A percentile compares a stretch with the other conserved stretches of the same genome.
Conservation (phyloP, 2,113 vertebrate genomes). For the Cheilinus undulatus region DNA sequence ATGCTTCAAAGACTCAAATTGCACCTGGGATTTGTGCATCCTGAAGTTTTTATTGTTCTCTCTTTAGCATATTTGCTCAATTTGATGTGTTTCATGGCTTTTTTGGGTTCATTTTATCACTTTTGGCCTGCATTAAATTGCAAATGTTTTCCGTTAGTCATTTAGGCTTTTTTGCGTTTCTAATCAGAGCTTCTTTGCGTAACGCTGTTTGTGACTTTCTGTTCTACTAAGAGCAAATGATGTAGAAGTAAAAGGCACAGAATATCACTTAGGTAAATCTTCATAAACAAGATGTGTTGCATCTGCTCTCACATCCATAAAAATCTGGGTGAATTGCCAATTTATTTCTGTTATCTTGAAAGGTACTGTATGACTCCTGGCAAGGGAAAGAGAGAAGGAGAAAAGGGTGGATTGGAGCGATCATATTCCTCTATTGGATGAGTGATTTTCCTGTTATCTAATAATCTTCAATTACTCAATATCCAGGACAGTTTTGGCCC, state of each 20-base stretch:
- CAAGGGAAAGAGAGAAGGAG: not conserved
- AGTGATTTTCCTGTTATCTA: conserved; percentile 71
- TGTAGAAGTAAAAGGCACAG: conserved; percentile 12
- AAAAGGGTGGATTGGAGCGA: conserved; percentile 2
- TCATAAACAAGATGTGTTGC: conserved; percentile 31
- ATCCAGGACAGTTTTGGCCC: conserved; percentile 71
- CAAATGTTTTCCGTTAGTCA: not conserved
- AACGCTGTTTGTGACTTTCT: not conserved
- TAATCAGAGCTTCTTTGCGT: not conserved
- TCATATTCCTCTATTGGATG: conserved; percentile 61
- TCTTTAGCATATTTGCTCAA: not conserved
- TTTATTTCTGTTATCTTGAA: conserved; percentile 53
- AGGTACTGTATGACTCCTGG: conserved; percentile 31
- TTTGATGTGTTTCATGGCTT: not conserved
- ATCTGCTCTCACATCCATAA: conserved; percentile 28
- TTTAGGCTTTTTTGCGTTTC: not conserved
- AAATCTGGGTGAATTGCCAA: conserved; percentile 50
- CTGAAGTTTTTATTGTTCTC: conserved; percentile 17
- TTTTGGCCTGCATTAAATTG: not conserved
- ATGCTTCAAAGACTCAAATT: conserved; percentile 9
- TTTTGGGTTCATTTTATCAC: not conserved
- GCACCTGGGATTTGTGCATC: conserved; percentile 21
- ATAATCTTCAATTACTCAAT: conserved; percentile 80
- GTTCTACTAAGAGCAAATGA: conserved; percentile 7
- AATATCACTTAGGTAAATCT: conserved; percentile 20